Conservation (phyloP, 2,888 invertebrate species). For the Drosophila robusta region DNA sequence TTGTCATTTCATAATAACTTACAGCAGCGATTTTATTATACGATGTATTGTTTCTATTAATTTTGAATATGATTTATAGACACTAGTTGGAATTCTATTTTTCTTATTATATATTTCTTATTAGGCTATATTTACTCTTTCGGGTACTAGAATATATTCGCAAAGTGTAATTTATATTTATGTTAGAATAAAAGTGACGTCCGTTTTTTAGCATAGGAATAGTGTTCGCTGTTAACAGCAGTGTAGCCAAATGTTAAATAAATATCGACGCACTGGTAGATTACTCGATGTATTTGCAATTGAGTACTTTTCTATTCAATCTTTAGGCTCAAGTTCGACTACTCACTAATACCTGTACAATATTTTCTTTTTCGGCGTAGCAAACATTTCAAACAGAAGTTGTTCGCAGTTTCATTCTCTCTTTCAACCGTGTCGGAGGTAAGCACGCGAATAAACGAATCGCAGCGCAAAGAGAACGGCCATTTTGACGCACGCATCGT, state of each 20-base stretch:
- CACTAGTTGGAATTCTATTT: background rate
- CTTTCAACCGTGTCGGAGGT: constrained; percentile 48
- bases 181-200: background rate
- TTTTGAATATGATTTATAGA: background rate
- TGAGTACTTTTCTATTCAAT: constrained; percentile 28
- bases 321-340: constrained; percentile 19
- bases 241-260: constrained; percentile 9
- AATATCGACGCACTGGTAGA: background rate
- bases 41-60: too few species aligned
- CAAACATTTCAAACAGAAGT: constrained; percentile 36
- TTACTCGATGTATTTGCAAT: constrained; percentile 15
- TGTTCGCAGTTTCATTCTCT: constrained; percentile 48
- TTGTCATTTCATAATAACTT: background rate
- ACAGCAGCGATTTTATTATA: background rate
- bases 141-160: too few species aligned
- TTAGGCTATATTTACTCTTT: too few species aligned
- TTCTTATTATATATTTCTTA: too few species aligned
- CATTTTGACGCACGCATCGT: constrained; percentile 50
- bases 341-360: constrained; percentile 21
- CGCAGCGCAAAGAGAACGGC: constrained; percentile 44
- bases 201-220: background rate
- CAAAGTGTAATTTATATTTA: too few species aligned
- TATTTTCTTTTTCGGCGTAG: constrained; percentile 29
- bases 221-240: constrained; percentile 10
- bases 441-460: constrained; percentile 3